phyloP scores from a whole-genome alignment of 2,113 vertebrate species.

The Dipodomys merriami region DNA sequence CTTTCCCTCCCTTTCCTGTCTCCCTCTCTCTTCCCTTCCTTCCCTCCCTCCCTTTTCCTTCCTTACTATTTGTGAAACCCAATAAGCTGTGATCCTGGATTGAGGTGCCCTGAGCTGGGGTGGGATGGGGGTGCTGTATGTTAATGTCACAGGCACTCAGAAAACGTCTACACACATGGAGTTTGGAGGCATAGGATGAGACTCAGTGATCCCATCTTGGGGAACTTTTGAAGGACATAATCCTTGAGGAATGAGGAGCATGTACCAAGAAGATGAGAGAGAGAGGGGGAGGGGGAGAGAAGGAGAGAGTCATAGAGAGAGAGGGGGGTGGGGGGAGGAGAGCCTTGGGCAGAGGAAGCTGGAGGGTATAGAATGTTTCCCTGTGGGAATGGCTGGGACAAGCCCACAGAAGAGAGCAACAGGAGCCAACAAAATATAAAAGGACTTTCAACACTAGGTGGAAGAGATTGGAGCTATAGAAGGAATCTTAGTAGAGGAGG shows the following conservation, averaged over 20 bases:
- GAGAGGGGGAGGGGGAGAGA: neutral
- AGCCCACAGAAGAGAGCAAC: neutral
- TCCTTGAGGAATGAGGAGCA: neutral
- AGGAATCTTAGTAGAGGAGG: neutral
- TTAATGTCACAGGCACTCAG: neutral
- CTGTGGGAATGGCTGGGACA: rapidly evolving
- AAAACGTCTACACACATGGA: neutral
- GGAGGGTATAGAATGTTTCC: neutral
- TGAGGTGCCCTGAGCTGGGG: neutral
- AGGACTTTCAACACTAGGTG: neutral
- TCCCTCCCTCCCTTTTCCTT: neutral
- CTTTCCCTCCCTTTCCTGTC: neutral
- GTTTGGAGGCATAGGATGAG: neutral
- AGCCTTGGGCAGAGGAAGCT: neutral
- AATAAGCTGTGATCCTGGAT: neutral
- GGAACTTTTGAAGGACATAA: neutral
- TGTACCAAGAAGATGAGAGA: neutral
- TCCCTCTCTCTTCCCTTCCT: too few relatives aligned
- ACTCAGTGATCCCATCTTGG: neutral
- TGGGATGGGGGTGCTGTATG: too few relatives aligned
- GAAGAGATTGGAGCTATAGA: neutral
- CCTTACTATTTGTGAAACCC: neutral
- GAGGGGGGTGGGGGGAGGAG: neutral
- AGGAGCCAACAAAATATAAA: neutral
- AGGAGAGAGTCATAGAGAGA: too few relatives aligned